These are phyloP conservation scores for Macroramphosus scolopax DNA, from an alignment of 2,797 vertebrate species.

Conservation along the genomic window DNA sequence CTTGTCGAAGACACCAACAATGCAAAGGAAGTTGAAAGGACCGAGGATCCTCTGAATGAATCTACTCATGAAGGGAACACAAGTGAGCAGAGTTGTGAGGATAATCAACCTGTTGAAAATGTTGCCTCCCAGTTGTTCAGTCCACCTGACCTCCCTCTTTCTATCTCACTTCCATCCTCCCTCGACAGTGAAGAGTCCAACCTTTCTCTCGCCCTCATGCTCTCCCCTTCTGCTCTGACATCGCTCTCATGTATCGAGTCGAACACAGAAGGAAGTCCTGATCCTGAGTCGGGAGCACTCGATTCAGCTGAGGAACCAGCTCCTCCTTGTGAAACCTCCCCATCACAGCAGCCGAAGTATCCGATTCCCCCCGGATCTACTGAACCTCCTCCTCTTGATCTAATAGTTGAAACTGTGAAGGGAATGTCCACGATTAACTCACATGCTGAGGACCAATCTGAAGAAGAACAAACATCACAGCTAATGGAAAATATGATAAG, in stretches of 20 bases:
- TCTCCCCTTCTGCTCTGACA: neutral
- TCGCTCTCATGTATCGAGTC: conserved; percentile 4
- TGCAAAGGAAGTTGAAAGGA: conserved; percentile 17
- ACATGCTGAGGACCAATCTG: too few relatives aligned
- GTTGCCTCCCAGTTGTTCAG: neutral
- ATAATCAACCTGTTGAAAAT: conserved; percentile 7
- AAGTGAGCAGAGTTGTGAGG: conserved; percentile 14
- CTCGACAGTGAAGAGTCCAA: neutral
- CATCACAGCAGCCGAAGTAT: conserved; percentile 13
- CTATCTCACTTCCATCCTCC: neutral
- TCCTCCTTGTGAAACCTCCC: conserved; percentile 3
- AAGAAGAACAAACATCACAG: conserved; percentile 22
- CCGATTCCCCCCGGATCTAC: conserved; percentile 8
- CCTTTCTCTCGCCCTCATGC: neutral
- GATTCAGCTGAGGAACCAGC: neutral
- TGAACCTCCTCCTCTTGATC: conserved; percentile 13
- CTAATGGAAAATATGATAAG: conserved; percentile 14
- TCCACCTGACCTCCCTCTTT: neutral
- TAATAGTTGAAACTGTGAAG: conserved; percentile 5
- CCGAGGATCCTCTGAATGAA: conserved; percentile 10
- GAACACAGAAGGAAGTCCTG: conserved; percentile 10
- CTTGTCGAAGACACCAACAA: conserved; percentile 1
- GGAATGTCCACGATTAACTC: neutral
- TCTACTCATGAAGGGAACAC: neutral
- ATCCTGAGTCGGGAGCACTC: too few relatives aligned